phyloP scores from a whole-genome alignment of 2,797 vertebrate genomes.

The Malurus splendens region DNA sequence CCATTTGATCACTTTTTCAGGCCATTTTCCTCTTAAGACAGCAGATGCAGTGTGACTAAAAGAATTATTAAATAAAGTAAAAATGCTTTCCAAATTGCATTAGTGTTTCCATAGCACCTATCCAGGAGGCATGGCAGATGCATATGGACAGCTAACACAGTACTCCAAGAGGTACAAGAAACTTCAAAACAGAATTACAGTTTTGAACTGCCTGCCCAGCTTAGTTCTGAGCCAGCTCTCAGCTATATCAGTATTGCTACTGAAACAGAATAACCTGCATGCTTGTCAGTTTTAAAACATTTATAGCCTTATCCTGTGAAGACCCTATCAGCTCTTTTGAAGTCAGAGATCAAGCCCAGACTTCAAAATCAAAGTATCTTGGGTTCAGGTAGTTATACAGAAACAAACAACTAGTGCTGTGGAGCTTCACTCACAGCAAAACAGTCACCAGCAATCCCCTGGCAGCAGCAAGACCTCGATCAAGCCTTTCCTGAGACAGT shows the following conservation, averaged over 20 bases:
- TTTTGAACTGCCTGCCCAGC: background rate
- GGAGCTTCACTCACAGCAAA: background rate
- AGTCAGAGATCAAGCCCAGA: background rate
- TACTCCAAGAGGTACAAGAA: background rate
- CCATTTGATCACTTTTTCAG: background rate
- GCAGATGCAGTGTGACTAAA: background rate
- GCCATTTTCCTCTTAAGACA: background rate
- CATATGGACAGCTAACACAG: background rate
- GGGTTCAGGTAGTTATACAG: background rate
- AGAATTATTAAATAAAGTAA: background rate
- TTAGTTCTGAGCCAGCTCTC: background rate
- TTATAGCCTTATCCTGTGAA: background rate
- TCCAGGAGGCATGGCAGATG: background rate
- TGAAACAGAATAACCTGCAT: background rate
- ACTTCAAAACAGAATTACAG: background rate
- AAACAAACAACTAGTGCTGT: background rate
- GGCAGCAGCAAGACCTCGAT: background rate
- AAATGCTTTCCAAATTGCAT: background rate
- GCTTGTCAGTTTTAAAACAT: background rate
- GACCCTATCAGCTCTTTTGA: background rate
- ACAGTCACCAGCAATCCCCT: background rate
- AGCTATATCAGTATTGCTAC: background rate
- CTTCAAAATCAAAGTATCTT: background rate
- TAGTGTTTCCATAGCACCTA: background rate
- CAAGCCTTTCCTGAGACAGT: background rate